Percentiles rank a stretch among this genome's conserved stretches.
phyloP scores from a whole-genome alignment of 2,797 vertebrate genomes.

The Halcyon smyrnensis region DNA sequence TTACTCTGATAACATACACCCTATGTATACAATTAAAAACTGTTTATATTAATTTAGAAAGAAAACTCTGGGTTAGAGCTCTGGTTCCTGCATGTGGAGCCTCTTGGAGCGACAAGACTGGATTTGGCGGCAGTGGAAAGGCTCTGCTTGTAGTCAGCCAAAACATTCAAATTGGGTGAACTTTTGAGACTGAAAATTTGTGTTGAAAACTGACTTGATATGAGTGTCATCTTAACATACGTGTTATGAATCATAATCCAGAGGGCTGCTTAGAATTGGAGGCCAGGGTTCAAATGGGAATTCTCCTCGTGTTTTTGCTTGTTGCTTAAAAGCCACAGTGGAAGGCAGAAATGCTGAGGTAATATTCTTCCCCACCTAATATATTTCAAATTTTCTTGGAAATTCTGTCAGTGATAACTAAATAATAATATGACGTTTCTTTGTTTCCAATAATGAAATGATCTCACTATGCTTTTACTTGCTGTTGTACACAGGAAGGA shows the following conservation, averaged over 20 bases:
- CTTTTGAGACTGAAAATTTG: constrained; percentile 20
- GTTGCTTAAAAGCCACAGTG: background rate
- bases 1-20: background rate
- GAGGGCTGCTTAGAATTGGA: background rate
- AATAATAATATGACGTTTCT: background rate
- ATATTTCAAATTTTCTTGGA: background rate
- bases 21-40: background rate
- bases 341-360: constrained; percentile 36
- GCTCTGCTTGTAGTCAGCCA: background rate
- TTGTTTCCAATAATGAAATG: background rate
- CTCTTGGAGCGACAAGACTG: background rate
- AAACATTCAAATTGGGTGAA: background rate
- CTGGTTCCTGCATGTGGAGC: background rate
- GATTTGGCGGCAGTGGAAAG: background rate
- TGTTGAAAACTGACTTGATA: background rate
- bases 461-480: background rate
- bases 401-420: background rate
- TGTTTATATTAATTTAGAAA: background rate
- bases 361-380: background rate
- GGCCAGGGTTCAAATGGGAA: constrained; percentile 53
- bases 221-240: background rate
- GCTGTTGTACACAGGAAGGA: constrained; percentile 85
- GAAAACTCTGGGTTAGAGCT: background rate
- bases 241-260: background rate
- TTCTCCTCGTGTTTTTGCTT: constrained; percentile 10